phyloP scores from a whole-genome alignment of 2,888 invertebrate genomes.

The Drosophila affinis region DNA sequence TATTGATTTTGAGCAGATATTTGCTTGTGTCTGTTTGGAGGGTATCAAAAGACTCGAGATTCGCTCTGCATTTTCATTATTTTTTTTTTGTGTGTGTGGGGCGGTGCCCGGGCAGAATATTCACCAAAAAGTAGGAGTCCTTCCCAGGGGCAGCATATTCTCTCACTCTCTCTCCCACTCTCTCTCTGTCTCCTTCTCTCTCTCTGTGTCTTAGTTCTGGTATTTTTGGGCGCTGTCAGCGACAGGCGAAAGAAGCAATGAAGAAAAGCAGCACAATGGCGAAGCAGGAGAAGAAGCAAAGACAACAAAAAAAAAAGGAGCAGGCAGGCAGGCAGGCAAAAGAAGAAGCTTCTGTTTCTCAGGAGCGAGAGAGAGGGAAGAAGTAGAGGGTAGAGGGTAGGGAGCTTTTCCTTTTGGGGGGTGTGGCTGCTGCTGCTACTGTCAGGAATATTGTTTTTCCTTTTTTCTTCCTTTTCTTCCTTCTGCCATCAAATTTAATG shows the following conservation, averaged over 20 bases:
- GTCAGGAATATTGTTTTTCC: constrained; percentile 66
- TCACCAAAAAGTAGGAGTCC: constrained; percentile 52
- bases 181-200: constrained; percentile 11
- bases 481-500: constrained; percentile 71
- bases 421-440: constrained; percentile 40
- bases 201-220: constrained; percentile 28
- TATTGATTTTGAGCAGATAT: not conserved
- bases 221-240: constrained; percentile 60
- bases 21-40: not conserved
- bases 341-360: constrained; percentile 28
- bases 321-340: constrained; percentile 4
- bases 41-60: not conserved
- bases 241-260: constrained; percentile 26
- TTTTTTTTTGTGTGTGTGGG: constrained; percentile 45
- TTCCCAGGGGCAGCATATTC: constrained; percentile 16
- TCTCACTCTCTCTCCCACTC: not conserved
- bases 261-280: constrained; percentile 21
- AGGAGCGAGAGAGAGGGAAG: constrained; percentile 8
- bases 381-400: constrained; percentile 20
- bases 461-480: not conserved
- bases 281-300: constrained; percentile 20
- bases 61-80: not conserved
- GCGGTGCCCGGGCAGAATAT: constrained; percentile 70
- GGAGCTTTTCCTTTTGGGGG: constrained; percentile 42
- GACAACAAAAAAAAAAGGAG: constrained; percentile 35